Evolutionary conservation across 2,888 invertebrate species (phyloP), one percentile per base, ranked within the genome.

Genomic region (Erynnis tages): DNA sequence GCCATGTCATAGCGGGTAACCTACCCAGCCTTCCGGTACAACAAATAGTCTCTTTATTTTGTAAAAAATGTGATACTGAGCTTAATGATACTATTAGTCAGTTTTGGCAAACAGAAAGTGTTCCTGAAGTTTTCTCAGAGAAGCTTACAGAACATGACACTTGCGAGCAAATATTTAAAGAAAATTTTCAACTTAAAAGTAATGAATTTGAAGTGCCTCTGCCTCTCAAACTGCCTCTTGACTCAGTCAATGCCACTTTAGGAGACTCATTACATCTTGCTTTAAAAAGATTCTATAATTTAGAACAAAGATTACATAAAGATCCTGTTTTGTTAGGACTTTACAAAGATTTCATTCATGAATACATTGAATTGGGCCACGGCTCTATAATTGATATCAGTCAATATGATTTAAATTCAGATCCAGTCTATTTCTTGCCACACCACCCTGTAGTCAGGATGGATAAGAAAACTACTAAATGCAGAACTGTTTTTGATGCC

Each of bases 401-500:
- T 7, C 11, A 32, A 32, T 32, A 32, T 13, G 14, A 35, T 17
- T 10, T 35, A 7, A 17, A 14, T 16, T 7, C 7, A n/a, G 35
- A 17, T n/a, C 16, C 35, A 16, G 32, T 32, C 7, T 32, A 13
- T 14, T 32, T 32, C 14, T 32, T 32, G 13, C 32, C 32, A 13
- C 32, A 32, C 32, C 32, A 32, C 13, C 11, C 32, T 14, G 32
- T 32, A 7, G 13, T 32, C 11, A 32, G 32, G 13, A 10, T 13
- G 13, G 32, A 32, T 14, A 32, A 14, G 4, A 45, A 34, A 7
- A 45, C 54, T 4, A 49, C 49, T 1, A 32, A 32, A 4, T 16
- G 44, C 1, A 11, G 54, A n/a, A 32, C 40, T 7, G 54, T 54
- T 10, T 55, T 47, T 27, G 41, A 37, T 30, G 54, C 50, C 4